Percentiles rank a stretch among this genome's conserved stretches.
These are phyloP conservation scores for Notamacropus eugenii DNA, from an alignment of 2,797 vertebrate species.

Conservation along the genomic window DNA sequence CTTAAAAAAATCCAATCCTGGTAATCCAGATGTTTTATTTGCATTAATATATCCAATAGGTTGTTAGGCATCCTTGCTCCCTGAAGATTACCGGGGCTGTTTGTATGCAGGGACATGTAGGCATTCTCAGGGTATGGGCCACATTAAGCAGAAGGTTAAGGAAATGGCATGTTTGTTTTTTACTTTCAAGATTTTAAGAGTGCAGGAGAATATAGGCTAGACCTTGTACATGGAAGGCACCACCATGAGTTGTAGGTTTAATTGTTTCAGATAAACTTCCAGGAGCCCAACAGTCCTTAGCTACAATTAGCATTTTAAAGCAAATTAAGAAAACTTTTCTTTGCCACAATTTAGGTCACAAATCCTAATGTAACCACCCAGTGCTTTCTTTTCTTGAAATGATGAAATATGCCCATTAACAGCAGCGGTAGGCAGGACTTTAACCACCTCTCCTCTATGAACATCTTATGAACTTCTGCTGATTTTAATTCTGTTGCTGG, in stretches of 20 bases:
- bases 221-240: constrained; percentile 60
- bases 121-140: constrained; percentile 79
- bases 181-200: constrained; percentile 65
- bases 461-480: constrained; percentile 33
- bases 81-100: constrained; percentile 79
- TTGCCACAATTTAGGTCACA: constrained; percentile 69
- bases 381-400: constrained; percentile 52
- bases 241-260: constrained; percentile 70
- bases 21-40: constrained; percentile 81
- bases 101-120: constrained; percentile 71
- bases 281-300: constrained; percentile 59
- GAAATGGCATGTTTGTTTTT: constrained; percentile 77
- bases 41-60: constrained; percentile 82
- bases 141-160: constrained; percentile 77
- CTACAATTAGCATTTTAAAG: constrained; percentile 69
- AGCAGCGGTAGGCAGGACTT: constrained; percentile 42
- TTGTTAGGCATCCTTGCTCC: constrained; percentile 77
- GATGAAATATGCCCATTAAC: constrained; percentile 57
- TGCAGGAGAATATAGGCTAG: constrained; percentile 70
- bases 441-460: constrained; percentile 22
- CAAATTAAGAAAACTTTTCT: constrained; percentile 74
- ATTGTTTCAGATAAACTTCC: constrained; percentile 75
- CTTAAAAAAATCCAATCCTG: background rate
- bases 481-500: constrained; percentile 44
- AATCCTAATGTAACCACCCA: constrained; percentile 72